A percentile compares a stretch with the other conserved stretches of the same genome.
These are phyloP conservation scores for Ornithoptera priamus DNA, from an alignment of 2,888 invertebrate genomes.

Conservation along the genomic window DNA sequence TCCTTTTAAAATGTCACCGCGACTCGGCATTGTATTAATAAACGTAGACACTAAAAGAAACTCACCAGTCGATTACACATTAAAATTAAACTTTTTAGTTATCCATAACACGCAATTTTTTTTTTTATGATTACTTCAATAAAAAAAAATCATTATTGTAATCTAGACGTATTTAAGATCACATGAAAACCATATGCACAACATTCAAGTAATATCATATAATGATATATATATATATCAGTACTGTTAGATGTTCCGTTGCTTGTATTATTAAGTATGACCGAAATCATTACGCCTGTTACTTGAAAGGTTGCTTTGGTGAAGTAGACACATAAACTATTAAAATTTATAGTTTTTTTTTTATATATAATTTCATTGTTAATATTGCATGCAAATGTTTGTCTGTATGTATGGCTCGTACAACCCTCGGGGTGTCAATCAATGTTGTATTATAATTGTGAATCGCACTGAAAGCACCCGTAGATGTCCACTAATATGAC, in stretches of 20 bases:
- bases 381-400: conserved; percentile 63
- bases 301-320: conserved; percentile 20
- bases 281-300: conserved; percentile 6
- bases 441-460: conserved; percentile 33
- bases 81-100: conserved; percentile 7
- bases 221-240: neutral
- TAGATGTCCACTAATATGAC: conserved; percentile 64
- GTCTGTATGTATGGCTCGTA: conserved; percentile 38
- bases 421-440: conserved; percentile 33
- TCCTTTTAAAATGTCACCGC: conserved; percentile 22
- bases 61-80: conserved; percentile 16
- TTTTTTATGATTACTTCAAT: neutral
- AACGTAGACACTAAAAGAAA: conserved; percentile 25
- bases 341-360: neutral
- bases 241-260: conserved; percentile 2
- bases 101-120: too few relatives aligned
- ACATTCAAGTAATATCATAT: conserved; percentile 4
- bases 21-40: conserved; percentile 16
- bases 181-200: conserved; percentile 15
- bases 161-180: neutral
- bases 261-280: neutral
- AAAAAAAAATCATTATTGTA: neutral
- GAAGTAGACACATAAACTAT: conserved; percentile 2
- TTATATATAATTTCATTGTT: conserved; percentile 34
- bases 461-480: conserved; percentile 58